Conservation (phyloP, 1,140 invertebrate species). For the Drosophila virilis region DNA sequence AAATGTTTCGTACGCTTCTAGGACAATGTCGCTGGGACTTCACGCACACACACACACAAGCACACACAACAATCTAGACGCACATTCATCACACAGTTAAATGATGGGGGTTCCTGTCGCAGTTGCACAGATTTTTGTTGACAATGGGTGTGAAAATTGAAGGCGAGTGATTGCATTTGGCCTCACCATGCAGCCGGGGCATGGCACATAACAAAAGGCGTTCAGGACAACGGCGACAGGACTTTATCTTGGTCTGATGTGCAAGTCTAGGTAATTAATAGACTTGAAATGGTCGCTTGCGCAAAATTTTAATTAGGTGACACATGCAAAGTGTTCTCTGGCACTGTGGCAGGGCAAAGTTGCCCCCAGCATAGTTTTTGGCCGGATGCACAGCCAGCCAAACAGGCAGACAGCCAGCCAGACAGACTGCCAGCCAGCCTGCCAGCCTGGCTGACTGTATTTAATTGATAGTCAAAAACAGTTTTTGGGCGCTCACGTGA, state of each 20-base stretch:
- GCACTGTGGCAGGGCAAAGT: conserved; percentile 8
- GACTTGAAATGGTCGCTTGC: conserved; percentile 79
- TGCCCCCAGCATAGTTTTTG: conserved; percentile 1
- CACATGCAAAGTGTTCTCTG: conserved; percentile 66
- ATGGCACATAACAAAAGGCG: conserved; percentile 45
- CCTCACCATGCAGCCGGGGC: conserved; percentile 9
- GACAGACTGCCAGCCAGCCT: conserved; percentile 4
- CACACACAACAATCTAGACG: conserved; percentile 12
- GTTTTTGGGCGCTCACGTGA: conserved; percentile 44
- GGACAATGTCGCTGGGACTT: conserved; percentile 72
- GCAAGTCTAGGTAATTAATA: conserved; percentile 74
- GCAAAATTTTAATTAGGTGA: conserved; percentile 81
- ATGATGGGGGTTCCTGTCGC: conserved; percentile 61
- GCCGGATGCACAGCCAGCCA: conserved; percentile 10
- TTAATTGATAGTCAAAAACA: conserved; percentile 77
- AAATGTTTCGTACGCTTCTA: conserved; percentile 53
- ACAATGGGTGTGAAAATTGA: conserved; percentile 82
- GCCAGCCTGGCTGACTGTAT: conserved; percentile 38
- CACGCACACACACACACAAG: conserved; percentile 22
- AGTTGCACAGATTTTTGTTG: conserved; percentile 78
- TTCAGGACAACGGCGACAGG: conserved; percentile 2
- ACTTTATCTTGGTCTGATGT: conserved; percentile 36
- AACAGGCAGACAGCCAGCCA: too few species aligned
- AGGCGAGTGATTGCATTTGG: conserved; percentile 80
- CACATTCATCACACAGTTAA: conserved; percentile 67